Base-by-base conservation (phyloP, 1,140 invertebrate genomes). In the Coptotermes formosanus region DNA sequence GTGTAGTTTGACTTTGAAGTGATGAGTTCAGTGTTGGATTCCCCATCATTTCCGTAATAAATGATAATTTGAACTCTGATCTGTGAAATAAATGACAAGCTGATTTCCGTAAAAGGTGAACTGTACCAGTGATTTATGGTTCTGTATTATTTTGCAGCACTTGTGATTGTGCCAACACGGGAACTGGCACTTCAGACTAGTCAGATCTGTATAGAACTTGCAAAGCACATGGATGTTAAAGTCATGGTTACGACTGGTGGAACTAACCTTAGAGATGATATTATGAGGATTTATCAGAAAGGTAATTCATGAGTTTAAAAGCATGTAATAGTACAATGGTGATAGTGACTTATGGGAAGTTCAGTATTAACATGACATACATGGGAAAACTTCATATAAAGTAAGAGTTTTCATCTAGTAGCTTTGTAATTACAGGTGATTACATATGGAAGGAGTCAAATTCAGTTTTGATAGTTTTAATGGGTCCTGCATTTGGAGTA, bases 211-310 rank as follows among this genome's bases (percentile, higher is more conserved):
- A 99, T 99, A 91, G 98, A 99, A 91, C 92, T 99, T 86, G 96
- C 98, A 87, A 99, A 99, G 92, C 98, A 99, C 91, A 94, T 98
- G 93, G 94, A 97, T 90, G 94, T 98, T 88, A 96, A 97, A 91
- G 97, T 99, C 85, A 99, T 99, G 99, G 99, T 99, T 83, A 99
- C 99, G 88, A 99, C 99, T 89, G 98, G 95, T 88, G 98, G 99
- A 89, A 99, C 98, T 87, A 98, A 99, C 92, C 94, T 99, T 87
- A 96, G 98, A 90, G 99, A 99, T 92, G 99, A 99, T 91, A 99
- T 99, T 91, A 98, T 99, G 96, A 96, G 99, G 92, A 97, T 99
- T 91, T 99, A 99, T 93, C 97, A 99, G 92, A 98, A 98, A 95
- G 95, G 95, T 96, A 90, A 32, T 86, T 81, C 21, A n/a, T 23